These are phyloP conservation scores for Masnerella sp. DNA, from an alignment of 2,888 invertebrate species.

Conservation along the genomic window DNA sequence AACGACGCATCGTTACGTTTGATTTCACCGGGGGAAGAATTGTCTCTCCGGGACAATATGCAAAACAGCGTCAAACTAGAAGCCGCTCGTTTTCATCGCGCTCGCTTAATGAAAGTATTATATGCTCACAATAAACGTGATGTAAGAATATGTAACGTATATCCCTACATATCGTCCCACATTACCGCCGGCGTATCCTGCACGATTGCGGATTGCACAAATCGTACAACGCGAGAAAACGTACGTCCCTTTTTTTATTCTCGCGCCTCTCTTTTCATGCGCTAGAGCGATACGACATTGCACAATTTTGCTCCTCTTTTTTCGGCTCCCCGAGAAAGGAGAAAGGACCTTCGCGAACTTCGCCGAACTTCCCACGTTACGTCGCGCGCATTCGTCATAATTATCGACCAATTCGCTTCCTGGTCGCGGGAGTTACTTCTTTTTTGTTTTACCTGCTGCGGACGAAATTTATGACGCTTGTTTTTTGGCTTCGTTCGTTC, in stretches of 20 bases:
- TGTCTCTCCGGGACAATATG: constrained; percentile 39
- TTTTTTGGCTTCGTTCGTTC: too few species aligned
- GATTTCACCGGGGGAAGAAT: constrained; percentile 23
- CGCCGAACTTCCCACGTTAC: constrained; percentile 39
- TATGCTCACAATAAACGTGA: constrained; percentile 70
- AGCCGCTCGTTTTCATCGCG: constrained; percentile 43
- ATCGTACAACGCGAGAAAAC: constrained; percentile 63
- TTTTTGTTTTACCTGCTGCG: too few species aligned
- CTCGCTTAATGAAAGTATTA: constrained; percentile 65
- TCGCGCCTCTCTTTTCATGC: constrained; percentile 26
- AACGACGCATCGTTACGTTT: constrained; percentile 25
- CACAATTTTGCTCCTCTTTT: constrained; percentile 56
- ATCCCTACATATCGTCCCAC: constrained; percentile 70
- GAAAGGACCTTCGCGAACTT: constrained; percentile 54
- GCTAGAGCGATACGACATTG: constrained; percentile 53
- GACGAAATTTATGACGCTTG: too few species aligned
- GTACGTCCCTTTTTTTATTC: constrained; percentile 51
- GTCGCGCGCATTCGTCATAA: constrained; percentile 50
- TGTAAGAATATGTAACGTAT: constrained; percentile 70
- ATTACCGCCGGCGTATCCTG: constrained; percentile 71
- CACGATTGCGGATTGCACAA: constrained; percentile 73
- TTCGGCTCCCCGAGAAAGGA: constrained; percentile 57
- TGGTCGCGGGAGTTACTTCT: too few species aligned
- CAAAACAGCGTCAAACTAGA: constrained; percentile 39
- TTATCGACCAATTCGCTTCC: constrained; percentile 46